Evolutionary conservation across 30 jellyfish, hydroid and myxozoan genomes (phyloP), one percentile per base, ranked within the genome.

Genomic region (Nemopilema nomurai): DNA sequence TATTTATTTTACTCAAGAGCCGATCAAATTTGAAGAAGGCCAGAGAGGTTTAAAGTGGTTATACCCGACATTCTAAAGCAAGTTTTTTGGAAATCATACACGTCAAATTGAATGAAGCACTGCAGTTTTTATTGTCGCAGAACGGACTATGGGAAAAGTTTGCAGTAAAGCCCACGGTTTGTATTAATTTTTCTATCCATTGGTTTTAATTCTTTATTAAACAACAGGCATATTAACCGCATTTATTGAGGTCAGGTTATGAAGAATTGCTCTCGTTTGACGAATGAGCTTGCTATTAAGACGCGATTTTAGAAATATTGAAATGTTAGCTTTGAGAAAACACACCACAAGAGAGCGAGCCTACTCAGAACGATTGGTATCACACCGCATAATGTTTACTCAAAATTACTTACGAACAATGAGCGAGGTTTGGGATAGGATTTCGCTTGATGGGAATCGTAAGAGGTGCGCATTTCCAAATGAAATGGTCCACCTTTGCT

Each of bases 151-250:
- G 89, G 89, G 89, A 80, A 80, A 80, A 80, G 89, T 80, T 80
- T 80, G 89, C 81, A 80, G 89, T 71, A 80, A 80, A 69, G 89
- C 81, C 80, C 89, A 80, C 63, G 89, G 89, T 80, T 63, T 80
- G 89, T 80, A 67, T 80, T 79, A 53, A 67, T 80, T 80, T 80
- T 70, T 67, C 81, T 66, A 64, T 52, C 81, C 68, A 66, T 57
- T 64, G 81, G 62, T 80, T 80, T 64, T 67, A 80, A 80, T 64
- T 80, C 87, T 41, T 66, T 51, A 67, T 80, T 49, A 80, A 80
- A 80, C 89, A 80, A 80, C 89, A 67, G 89, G 28, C 89, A 32
- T 27, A 32, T 64, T 80, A 32, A 80, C 89, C 89, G 71, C 89
- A 80, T 80, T 65, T 67, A 80, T 80, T 80, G 89, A 80, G 89